phyloP scores from a whole-genome alignment of 1,140 invertebrate genomes.

The Orussus abietinus region DNA sequence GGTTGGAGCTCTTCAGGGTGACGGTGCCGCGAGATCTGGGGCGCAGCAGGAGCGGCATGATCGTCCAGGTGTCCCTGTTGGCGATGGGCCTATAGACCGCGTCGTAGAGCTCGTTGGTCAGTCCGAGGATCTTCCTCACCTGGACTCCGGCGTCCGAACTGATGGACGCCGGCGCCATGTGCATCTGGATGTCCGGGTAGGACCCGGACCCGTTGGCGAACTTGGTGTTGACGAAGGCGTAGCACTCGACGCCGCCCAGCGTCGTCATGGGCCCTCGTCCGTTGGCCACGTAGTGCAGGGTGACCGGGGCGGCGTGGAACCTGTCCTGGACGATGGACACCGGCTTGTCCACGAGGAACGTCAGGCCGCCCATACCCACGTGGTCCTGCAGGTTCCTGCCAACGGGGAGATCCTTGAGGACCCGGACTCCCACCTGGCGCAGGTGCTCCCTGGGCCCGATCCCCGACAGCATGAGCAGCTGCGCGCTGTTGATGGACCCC shows the following conservation, averaged over 20 bases:
- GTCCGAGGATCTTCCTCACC: slow-evolving; percentile 73
- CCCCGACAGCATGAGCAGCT: slow-evolving; percentile 84
- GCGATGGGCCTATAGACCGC: slow-evolving; percentile 72
- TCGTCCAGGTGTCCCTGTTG: slow-evolving; percentile 75
- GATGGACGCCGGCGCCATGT: slow-evolving; percentile 82
- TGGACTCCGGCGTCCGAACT: slow-evolving; percentile 73
- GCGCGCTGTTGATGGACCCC: slow-evolving; percentile 75
- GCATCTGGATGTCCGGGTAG: slow-evolving; percentile 82
- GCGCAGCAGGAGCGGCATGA: slow-evolving; percentile 76
- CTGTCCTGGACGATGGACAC: slow-evolving; percentile 72
- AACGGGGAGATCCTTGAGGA: slow-evolving; percentile 70
- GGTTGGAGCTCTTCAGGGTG: slow-evolving; percentile 70
- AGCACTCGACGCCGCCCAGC: slow-evolving; percentile 77
- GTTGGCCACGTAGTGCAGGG: slow-evolving; percentile 73
- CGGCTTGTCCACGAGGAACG: slow-evolving; percentile 71
- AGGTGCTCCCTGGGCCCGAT: slow-evolving; percentile 77
- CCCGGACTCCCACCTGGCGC: slow-evolving; percentile 63
- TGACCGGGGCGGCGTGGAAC: slow-evolving; percentile 69
- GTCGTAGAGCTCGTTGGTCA: slow-evolving; percentile 78
- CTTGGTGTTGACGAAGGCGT: slow-evolving; percentile 80
- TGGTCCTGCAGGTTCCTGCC: slow-evolving; percentile 81
- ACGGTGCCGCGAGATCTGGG: slow-evolving; percentile 78
- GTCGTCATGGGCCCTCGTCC: slow-evolving; percentile 80
- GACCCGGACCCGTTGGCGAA: slow-evolving; percentile 69
- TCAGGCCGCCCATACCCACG: slow-evolving; percentile 75